phyloP scores from a whole-genome alignment of 2,888 invertebrate genomes.

The Zygaena filipendulae region DNA sequence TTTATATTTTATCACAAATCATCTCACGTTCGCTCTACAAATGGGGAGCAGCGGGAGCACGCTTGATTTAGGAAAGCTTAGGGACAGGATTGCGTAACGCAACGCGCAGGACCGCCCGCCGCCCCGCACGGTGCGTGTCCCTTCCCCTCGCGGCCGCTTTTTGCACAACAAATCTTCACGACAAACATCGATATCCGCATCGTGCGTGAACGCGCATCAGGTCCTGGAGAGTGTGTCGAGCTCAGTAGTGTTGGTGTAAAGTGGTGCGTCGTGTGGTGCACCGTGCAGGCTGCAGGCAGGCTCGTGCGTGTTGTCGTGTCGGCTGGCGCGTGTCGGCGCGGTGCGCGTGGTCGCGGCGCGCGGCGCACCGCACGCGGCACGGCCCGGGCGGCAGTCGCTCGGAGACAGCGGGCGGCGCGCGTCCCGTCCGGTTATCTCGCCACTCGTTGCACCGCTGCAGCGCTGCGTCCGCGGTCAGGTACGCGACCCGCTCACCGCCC shows the following conservation, averaged over 20 bases:
- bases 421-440: conserved; percentile 39
- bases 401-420: conserved; percentile 52
- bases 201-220: conserved; percentile 50
- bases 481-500: conserved; percentile 28
- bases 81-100: conserved; percentile 67
- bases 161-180: conserved; percentile 32
- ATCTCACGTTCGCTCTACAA: too few relatives aligned
- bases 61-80: too few relatives aligned
- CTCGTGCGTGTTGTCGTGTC: too few relatives aligned
- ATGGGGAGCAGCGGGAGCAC: conserved; percentile 52
- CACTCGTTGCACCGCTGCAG: conserved; percentile 38
- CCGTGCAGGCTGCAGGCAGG: conserved; percentile 15
- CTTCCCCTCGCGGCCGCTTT: conserved; percentile 26
- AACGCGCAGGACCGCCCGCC: conserved; percentile 59
- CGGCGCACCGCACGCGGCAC: conserved; percentile 41
- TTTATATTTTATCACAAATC: too few relatives aligned
- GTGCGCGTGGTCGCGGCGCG: conserved; percentile 32
- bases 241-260: conserved; percentile 8
- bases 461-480: conserved; percentile 39
- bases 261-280: conserved; percentile 12
- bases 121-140: conserved; percentile 36
- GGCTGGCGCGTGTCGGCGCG: conserved; percentile 18
- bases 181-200: conserved; percentile 61
- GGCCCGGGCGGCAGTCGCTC: conserved; percentile 65
- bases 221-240: conserved; percentile 20